These are phyloP conservation scores for Platichthys flesus DNA, from an alignment of 2,113 vertebrate species.

Conservation along the genomic window DNA sequence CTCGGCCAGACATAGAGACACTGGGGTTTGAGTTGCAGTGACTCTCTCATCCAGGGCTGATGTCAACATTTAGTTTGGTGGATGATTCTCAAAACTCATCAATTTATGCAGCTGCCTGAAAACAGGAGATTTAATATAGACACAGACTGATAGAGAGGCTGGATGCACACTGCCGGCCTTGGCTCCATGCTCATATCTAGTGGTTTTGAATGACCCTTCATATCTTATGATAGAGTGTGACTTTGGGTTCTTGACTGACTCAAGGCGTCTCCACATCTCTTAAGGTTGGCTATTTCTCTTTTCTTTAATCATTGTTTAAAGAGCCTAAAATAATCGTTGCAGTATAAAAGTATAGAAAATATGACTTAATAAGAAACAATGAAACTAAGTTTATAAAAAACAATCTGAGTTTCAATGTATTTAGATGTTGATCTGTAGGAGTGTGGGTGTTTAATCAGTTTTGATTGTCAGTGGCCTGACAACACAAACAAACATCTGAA, in stretches of 20 bases:
- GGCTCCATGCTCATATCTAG: constrained; percentile 27
- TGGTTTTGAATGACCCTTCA: constrained; percentile 37
- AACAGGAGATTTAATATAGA: constrained; percentile 39
- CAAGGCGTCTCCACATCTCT: background rate
- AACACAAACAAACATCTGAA: no score
- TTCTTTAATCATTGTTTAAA: background rate
- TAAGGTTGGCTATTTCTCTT: background rate
- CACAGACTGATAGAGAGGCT: constrained; percentile 9
- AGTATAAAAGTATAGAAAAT: no score
- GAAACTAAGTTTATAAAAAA: no score
- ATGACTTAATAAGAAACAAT: background rate
- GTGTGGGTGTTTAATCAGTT: no score
- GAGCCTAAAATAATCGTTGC: background rate
- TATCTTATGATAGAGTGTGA: constrained; percentile 28
- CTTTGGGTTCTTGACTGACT: constrained; percentile 22
- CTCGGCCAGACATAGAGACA: constrained; percentile 1
- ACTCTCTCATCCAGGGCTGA: background rate
- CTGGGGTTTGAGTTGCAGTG: constrained; percentile 3
- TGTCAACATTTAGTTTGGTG: constrained; percentile 26
- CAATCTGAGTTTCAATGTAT: no score
- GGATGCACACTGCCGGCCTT: constrained; percentile 30
- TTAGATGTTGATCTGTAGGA: no score
- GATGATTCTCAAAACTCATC: constrained; percentile 37
- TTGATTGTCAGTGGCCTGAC: no score
- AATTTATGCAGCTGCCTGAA: constrained; percentile 45